These are phyloP conservation scores for Brassicogethes aeneus DNA, from an alignment of 2,888 invertebrate genomes.

Conservation along the genomic window DNA sequence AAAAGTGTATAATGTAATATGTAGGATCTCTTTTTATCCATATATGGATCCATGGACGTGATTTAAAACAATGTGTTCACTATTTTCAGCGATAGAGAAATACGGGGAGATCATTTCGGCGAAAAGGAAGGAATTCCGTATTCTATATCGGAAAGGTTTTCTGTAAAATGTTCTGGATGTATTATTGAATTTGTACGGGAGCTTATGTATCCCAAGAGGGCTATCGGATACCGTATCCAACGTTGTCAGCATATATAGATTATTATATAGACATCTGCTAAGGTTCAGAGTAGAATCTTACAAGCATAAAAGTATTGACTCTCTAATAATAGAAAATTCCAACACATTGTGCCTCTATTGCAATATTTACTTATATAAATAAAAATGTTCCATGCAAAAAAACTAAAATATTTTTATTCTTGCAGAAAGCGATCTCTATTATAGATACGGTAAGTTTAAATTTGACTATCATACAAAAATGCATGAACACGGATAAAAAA, in stretches of 20 bases:
- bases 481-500: neutral
- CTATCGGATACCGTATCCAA: constrained; percentile 39
- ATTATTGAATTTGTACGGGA: constrained; percentile 42
- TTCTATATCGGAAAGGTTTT: constrained; percentile 22
- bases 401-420: constrained; percentile 15
- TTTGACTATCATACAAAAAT: neutral
- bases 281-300: constrained; percentile 38
- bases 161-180: constrained; percentile 30
- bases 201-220: constrained; percentile 40
- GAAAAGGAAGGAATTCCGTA: constrained; percentile 1
- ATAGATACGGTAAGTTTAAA: constrained; percentile 17
- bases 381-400: neutral
- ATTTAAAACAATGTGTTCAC: constrained; percentile 27
- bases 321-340: neutral
- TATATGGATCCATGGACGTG: neutral
- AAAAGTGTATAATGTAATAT: neutral
- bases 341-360: neutral
- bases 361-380: constrained; percentile 1
- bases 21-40: neutral
- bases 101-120: neutral
- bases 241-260: constrained; percentile 46
- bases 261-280: constrained; percentile 45
- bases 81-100: constrained; percentile 21
- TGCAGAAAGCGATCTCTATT: constrained; percentile 19
- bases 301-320: constrained; percentile 29